These are phyloP conservation scores for Epiblema foenella DNA, from an alignment of 2,888 invertebrate genomes.

Conservation along the genomic window DNA sequence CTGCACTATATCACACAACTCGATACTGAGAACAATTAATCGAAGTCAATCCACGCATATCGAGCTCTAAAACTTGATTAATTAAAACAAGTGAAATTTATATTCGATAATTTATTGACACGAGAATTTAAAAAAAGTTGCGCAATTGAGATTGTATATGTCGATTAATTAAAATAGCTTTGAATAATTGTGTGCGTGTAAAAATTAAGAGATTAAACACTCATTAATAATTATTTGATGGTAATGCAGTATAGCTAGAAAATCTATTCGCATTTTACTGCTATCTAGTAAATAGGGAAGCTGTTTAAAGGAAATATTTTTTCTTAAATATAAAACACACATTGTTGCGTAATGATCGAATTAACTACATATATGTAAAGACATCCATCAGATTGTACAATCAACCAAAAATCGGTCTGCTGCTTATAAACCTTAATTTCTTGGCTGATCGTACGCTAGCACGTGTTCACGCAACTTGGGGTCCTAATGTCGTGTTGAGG, in stretches of 20 bases:
- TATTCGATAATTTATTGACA: conserved; percentile 10
- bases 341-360: background rate
- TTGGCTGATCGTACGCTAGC: conserved; percentile 1
- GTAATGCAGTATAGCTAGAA: background rate
- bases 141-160: conserved; percentile 9
- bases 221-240: conserved; percentile 7
- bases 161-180: conserved; percentile 21
- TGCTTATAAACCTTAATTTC: too few relatives aligned
- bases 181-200: background rate
- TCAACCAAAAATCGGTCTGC: too few relatives aligned
- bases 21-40: conserved; percentile 31
- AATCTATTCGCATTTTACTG: background rate
- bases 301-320: background rate
- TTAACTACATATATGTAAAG: background rate
- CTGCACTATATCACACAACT: conserved; percentile 30
- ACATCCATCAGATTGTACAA: too few relatives aligned
- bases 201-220: background rate
- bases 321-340: background rate
- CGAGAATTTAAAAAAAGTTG: background rate
- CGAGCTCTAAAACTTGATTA: conserved; percentile 13
- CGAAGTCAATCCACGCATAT: conserved; percentile 17
- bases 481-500: conserved; percentile 20
- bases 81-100: conserved; percentile 21
- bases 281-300: too few relatives aligned
- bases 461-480: conserved; percentile 38